Conservation (phyloP, 2,113 vertebrate genomes). For the Pica pica region DNA sequence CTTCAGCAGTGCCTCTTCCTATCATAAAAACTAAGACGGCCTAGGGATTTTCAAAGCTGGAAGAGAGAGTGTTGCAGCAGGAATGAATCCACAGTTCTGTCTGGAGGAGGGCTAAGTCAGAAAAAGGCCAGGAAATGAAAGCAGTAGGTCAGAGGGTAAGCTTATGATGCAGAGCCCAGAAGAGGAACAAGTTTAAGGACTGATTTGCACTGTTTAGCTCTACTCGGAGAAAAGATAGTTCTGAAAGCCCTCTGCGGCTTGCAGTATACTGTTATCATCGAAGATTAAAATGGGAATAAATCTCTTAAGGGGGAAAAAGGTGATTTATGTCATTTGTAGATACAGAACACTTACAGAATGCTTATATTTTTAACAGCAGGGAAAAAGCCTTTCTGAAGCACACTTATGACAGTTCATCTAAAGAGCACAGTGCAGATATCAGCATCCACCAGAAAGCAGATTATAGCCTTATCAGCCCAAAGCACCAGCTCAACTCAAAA, state of each 20-base stretch:
- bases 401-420: background rate
- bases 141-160: background rate
- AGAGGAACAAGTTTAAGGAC: background rate
- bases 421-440: background rate
- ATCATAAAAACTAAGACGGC: background rate
- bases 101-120: background rate
- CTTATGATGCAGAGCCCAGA: background rate
- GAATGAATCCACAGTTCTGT: background rate
- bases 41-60: background rate
- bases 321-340: background rate
- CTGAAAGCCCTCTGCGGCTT: background rate
- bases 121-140: background rate
- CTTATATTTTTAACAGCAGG: background rate
- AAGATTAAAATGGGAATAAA: background rate
- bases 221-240: background rate
- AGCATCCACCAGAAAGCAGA: background rate
- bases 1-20: background rate
- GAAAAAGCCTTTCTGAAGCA: background rate
- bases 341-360: background rate
- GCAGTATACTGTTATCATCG: background rate
- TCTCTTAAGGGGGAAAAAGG: background rate
- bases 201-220: background rate
- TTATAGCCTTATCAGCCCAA: background rate
- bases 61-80: background rate
- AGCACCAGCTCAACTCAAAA: background rate